These are phyloP conservation scores for Tenthredo notha DNA, from an alignment of 2,888 invertebrate genomes.

Conservation along the genomic window DNA sequence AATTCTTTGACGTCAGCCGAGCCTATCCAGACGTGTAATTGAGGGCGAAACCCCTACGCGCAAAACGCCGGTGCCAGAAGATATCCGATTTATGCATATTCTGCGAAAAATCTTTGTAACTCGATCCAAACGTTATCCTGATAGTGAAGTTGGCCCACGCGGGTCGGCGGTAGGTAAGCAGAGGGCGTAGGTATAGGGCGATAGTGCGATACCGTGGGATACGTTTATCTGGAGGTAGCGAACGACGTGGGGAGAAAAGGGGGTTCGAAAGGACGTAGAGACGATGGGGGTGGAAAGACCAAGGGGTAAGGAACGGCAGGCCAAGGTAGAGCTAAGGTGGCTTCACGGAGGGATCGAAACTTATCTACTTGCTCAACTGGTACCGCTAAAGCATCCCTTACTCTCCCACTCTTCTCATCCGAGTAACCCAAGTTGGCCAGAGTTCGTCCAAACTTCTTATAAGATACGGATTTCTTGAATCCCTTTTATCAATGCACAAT, in stretches of 20 bases:
- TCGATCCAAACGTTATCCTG: constrained; percentile 47
- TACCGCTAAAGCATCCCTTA: constrained; percentile 66
- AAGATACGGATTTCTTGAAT: constrained; percentile 73
- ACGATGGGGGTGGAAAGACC: constrained; percentile 67
- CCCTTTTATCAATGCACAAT: constrained; percentile 61
- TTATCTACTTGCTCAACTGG: constrained; percentile 76
- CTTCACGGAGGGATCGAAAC: constrained; percentile 74
- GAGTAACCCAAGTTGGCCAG: constrained; percentile 70
- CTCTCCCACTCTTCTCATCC: constrained; percentile 71
- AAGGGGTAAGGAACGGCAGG: constrained; percentile 48
- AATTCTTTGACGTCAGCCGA: constrained; percentile 47
- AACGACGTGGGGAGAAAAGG: constrained; percentile 62
- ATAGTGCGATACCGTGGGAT: constrained; percentile 66
- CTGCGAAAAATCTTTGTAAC: constrained; percentile 44
- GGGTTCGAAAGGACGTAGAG: constrained; percentile 64
- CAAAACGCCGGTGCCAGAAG: constrained; percentile 6
- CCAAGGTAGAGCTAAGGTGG: constrained; percentile 43
- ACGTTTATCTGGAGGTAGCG: constrained; percentile 67
- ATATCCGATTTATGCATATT: constrained; percentile 49
- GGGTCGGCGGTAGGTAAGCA: background rate
- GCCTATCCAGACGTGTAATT: constrained; percentile 50
- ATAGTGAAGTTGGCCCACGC: constrained; percentile 42
- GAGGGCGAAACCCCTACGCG: constrained; percentile 36
- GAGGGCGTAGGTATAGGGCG: constrained; percentile 54
- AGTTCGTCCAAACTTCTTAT: constrained; percentile 66